Conservation (phyloP, 2,797 vertebrate species). For the Lepus townsendii region DNA sequence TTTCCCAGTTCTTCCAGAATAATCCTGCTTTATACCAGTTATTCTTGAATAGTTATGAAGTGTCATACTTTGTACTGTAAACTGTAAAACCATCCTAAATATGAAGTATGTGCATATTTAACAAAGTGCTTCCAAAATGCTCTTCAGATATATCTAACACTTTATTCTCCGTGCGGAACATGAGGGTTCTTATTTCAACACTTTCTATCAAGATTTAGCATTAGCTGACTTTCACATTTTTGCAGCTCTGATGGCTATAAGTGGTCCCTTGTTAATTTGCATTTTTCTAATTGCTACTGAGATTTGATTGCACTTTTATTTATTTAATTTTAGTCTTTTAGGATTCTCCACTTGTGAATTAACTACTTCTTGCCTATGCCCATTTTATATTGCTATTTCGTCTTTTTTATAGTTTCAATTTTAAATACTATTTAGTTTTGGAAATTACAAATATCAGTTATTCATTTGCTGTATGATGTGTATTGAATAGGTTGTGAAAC, state of each 20-base stretch:
- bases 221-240: slow-evolving; percentile 62
- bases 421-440: not conserved
- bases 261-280: slow-evolving; percentile 41
- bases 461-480: not conserved
- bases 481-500: too few relatives aligned
- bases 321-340: slow-evolving; percentile 57
- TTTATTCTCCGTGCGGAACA: slow-evolving; percentile 12
- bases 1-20: not conserved
- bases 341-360: slow-evolving; percentile 37
- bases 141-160: slow-evolving; percentile 37
- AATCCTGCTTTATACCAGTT: slow-evolving; percentile 3
- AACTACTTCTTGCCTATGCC: not conserved
- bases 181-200: slow-evolving; percentile 44
- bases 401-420: not conserved
- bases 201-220: slow-evolving; percentile 53
- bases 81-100: slow-evolving; percentile 38
- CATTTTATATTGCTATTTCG: slow-evolving; percentile 4
- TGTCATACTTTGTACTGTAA: not conserved
- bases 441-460: not conserved
- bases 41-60: not conserved
- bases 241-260: slow-evolving; percentile 39
- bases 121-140: not conserved
- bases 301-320: slow-evolving; percentile 64
- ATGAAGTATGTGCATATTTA: slow-evolving; percentile 23
- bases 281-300: slow-evolving; percentile 58